These are phyloP conservation scores for Bombus haemorrhoidalis DNA, from an alignment of 1,140 invertebrate genomes.

Conservation along the genomic window DNA sequence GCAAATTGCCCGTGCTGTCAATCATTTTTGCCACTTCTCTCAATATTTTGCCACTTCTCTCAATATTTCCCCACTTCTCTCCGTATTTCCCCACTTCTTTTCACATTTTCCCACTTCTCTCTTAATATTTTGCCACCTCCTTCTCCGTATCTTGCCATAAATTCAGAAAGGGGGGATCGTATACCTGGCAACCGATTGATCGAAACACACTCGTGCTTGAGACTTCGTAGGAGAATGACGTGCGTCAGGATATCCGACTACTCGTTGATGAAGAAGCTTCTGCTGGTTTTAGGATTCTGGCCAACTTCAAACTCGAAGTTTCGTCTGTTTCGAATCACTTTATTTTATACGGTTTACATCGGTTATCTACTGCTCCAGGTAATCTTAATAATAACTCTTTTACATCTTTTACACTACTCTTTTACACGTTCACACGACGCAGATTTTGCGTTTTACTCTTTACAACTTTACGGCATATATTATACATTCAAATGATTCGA, in stretches of 20 bases:
- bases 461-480: too few relatives aligned
- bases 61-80: too few relatives aligned
- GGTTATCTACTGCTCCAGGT: not conserved
- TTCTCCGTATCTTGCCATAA: too few relatives aligned
- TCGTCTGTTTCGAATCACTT: rapidly evolving
- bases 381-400: not conserved
- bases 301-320: rapidly evolving
- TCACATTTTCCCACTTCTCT: not conserved
- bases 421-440: too few relatives aligned
- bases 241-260: not conserved
- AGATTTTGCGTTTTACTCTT: too few relatives aligned
- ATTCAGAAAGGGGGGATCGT: too few relatives aligned
- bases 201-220: not conserved
- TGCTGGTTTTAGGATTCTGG: not conserved
- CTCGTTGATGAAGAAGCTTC: not conserved
- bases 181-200: not conserved
- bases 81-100: not conserved
- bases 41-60: not conserved
- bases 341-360: not conserved
- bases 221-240: not conserved
- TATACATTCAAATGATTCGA: too few relatives aligned
- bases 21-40: not conserved
- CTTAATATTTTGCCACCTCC: not conserved
- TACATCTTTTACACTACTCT: too few relatives aligned
- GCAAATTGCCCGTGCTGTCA: conserved; percentile 1